Evolutionary conservation across 2,113 vertebrate species (phyloP).

Genomic region (Jaculus jaculus): DNA sequence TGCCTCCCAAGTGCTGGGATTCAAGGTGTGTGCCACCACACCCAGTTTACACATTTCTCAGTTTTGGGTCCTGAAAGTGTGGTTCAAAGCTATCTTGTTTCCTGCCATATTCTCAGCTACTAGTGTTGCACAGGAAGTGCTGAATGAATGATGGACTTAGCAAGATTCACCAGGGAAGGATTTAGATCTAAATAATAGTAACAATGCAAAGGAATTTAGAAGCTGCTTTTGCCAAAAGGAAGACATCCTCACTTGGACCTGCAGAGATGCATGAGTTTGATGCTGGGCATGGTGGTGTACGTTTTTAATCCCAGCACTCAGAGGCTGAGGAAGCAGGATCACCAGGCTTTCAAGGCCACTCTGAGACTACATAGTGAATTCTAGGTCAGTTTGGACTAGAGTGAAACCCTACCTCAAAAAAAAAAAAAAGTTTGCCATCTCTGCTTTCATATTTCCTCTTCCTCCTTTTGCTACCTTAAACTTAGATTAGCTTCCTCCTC

Average conservation of each 20-base stretch:
- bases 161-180: neutral
- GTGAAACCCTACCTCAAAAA: too few relatives aligned
- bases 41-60: neutral
- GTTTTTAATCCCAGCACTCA: too few relatives aligned
- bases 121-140: neutral
- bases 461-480: too few relatives aligned
- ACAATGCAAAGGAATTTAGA: too few relatives aligned
- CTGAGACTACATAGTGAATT: too few relatives aligned
- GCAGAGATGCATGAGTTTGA: too few relatives aligned
- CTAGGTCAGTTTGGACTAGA: too few relatives aligned
- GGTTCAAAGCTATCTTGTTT: neutral
- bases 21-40: neutral
- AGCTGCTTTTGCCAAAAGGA: too few relatives aligned
- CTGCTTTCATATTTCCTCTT: neutral
- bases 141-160: neutral
- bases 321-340: too few relatives aligned
- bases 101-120: neutral
- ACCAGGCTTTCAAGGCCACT: too few relatives aligned
- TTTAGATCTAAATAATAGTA: neutral
- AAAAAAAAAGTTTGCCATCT: neutral
- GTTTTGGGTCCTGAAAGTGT: neutral
- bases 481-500: too few relatives aligned
- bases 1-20: neutral
- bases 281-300: too few relatives aligned
- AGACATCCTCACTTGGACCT: neutral